These are phyloP conservation scores for Rynchops niger DNA, from an alignment of 2,113 vertebrate genomes.

Conservation along the genomic window DNA sequence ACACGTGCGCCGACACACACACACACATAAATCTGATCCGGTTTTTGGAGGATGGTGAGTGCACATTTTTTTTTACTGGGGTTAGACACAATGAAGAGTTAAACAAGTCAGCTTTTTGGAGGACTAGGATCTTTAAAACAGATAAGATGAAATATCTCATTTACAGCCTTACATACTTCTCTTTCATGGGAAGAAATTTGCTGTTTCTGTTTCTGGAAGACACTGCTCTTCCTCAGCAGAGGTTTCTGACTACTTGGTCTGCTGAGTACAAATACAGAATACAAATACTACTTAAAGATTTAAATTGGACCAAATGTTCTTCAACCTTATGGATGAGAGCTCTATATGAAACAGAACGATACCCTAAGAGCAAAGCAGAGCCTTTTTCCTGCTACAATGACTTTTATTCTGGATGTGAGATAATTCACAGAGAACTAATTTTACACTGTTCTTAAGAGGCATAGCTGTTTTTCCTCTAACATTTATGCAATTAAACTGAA, in stretches of 20 bases:
- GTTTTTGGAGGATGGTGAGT: rapidly evolving
- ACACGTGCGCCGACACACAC: rapidly evolving
- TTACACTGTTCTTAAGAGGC: background rate
- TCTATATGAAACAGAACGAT: background rate
- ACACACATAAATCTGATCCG: rapidly evolving
- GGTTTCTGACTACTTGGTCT: background rate
- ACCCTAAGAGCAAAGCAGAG: background rate
- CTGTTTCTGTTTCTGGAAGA: background rate
- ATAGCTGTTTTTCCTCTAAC: background rate
- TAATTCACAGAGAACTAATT: background rate
- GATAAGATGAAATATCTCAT: background rate
- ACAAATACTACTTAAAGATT: background rate
- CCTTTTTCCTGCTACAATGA: background rate
- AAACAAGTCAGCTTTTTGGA: background rate
- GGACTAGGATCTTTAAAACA: background rate
- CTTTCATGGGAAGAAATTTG: background rate
- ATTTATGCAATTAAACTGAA: background rate
- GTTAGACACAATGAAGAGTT: background rate
- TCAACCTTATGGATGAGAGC: background rate
- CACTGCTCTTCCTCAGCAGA: background rate
- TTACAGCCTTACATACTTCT: background rate
- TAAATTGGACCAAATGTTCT: background rate
- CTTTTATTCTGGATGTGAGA: background rate
- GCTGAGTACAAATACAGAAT: background rate
- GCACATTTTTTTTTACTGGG: background rate